These are phyloP conservation scores for Neolamprologus variostigma DNA, from an alignment of 2,113 vertebrate genomes.

Conservation along the genomic window DNA sequence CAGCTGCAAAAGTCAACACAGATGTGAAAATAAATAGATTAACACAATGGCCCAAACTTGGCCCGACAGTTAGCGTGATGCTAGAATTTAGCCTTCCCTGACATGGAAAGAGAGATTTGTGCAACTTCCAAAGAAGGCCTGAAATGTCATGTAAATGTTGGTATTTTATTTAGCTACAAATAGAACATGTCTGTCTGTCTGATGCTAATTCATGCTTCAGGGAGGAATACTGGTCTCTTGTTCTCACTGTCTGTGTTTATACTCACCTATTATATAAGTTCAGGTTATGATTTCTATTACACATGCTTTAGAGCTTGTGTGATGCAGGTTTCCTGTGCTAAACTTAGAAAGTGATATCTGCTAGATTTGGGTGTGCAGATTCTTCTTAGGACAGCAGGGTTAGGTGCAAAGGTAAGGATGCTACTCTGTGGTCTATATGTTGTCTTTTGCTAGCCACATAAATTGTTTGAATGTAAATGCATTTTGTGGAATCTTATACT, in stretches of 20 bases:
- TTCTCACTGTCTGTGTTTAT: background rate
- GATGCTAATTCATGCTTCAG: background rate
- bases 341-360: background rate
- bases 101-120: background rate
- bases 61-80: background rate
- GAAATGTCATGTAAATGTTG: background rate
- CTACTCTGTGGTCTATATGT: background rate
- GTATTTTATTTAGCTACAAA: background rate
- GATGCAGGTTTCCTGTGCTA: background rate
- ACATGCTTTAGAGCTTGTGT: background rate
- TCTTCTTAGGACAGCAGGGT: background rate
- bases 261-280: background rate
- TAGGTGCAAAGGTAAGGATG: background rate
- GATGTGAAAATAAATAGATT: constrained; percentile 60
- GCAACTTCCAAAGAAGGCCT: background rate
- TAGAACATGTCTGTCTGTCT: background rate
- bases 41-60: constrained; percentile 26
- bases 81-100: background rate
- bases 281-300: background rate
- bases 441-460: background rate
- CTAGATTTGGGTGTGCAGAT: background rate
- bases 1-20: constrained; percentile 44
- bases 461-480: background rate
- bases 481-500: background rate
- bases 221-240: background rate